Conservation (phyloP, 2,888 invertebrate genomes). For the Sipunculus nudus region DNA sequence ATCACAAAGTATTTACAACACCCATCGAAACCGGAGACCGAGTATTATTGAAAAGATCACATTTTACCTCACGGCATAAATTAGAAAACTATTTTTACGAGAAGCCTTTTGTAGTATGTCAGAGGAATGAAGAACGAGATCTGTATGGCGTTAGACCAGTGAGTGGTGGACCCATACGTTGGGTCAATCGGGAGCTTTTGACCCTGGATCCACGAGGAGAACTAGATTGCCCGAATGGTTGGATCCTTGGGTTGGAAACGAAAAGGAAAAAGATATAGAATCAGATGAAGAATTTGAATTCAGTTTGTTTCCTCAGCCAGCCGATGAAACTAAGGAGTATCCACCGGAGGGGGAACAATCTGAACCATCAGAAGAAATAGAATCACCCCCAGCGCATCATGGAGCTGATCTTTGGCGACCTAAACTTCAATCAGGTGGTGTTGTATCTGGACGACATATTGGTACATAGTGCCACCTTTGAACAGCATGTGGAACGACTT, state of each 20-base stretch:
- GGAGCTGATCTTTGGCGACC: background rate
- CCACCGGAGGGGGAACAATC: too few relatives aligned
- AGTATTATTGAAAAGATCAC: background rate
- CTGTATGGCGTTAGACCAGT: background rate
- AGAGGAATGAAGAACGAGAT: background rate
- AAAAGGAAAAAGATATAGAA: too few relatives aligned
- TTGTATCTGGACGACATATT: background rate
- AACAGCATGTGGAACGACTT: background rate
- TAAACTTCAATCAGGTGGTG: background rate
- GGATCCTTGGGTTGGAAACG: too few relatives aligned
- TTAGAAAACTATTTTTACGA: background rate
- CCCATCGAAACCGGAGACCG: background rate
- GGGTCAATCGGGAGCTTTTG: background rate
- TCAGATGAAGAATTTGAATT: too few relatives aligned
- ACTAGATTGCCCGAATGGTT: too few relatives aligned
- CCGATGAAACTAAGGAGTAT: too few relatives aligned
- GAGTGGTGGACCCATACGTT: background rate
- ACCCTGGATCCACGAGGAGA: background rate
- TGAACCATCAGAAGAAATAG: too few relatives aligned
- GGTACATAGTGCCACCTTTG: background rate
- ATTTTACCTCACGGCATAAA: background rate
- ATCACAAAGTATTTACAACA: background rate
- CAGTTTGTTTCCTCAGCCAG: too few relatives aligned
- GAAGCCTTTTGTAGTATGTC: background rate
- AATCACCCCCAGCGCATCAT: slow-evolving; percentile 3